These are phyloP conservation scores for Stenotaenia linearis DNA, from an alignment of 2,888 invertebrate species.

Conservation along the genomic window DNA sequence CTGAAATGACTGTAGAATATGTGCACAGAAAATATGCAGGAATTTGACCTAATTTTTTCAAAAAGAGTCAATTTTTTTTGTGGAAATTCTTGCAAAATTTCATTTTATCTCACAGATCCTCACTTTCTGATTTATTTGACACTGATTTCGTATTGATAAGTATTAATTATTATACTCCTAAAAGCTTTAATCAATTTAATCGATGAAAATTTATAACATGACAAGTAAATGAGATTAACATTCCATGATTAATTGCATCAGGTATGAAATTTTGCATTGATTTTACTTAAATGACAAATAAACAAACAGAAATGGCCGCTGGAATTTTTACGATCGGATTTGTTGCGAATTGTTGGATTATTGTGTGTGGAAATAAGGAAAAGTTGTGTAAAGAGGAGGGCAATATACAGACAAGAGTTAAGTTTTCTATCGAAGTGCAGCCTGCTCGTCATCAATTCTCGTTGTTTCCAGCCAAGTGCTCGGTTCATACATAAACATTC, in stretches of 20 bases:
- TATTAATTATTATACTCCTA: neutral
- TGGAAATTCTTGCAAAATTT: no score
- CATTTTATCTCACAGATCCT: no score
- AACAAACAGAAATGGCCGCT: neutral
- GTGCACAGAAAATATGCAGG: neutral
- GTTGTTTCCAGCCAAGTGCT: constrained; percentile 20
- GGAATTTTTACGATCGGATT: neutral
- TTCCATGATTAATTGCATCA: neutral
- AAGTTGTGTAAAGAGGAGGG: neutral
- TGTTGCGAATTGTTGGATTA: neutral
- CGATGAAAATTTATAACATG: neutral
- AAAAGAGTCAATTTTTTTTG: neutral
- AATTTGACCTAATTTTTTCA: neutral
- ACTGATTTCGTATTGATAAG: neutral
- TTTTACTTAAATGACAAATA: neutral
- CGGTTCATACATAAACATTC: constrained; percentile 19
- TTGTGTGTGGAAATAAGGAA: neutral
- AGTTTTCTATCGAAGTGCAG: neutral
- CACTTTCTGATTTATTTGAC: no score
- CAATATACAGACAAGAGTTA: neutral
- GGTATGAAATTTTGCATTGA: neutral
- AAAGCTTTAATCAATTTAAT: neutral
- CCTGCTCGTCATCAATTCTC: neutral
- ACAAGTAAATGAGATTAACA: neutral
- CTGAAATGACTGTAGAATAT: no score